phyloP scores from a whole-genome alignment of 2,888 invertebrate species.

The Tubiluchus corallicola region DNA sequence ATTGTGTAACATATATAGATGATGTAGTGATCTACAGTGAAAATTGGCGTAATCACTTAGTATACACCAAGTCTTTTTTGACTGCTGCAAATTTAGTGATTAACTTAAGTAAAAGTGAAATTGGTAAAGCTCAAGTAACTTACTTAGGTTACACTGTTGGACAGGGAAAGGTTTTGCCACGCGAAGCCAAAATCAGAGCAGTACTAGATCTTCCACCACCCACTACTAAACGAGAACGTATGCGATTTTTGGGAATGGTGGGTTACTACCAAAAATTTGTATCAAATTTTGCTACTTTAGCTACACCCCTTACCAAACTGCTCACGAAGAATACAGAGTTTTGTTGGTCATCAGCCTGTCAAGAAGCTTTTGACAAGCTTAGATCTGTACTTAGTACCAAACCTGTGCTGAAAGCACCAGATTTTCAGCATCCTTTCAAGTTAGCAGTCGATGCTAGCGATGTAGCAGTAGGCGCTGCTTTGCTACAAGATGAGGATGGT shows the following conservation, averaged over 20 bases:
- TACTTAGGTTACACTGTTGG: slow-evolving; percentile 14
- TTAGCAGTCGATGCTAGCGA: slow-evolving; percentile 17
- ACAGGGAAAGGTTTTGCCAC: slow-evolving; percentile 9
- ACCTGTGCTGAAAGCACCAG: slow-evolving; percentile 14
- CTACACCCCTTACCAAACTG: slow-evolving; percentile 7
- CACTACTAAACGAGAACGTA: not conserved
- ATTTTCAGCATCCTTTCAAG: slow-evolving; percentile 13
- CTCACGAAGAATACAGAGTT: slow-evolving; percentile 11
- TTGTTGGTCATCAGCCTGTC: slow-evolving; percentile 13
- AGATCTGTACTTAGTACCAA: slow-evolving; percentile 11
- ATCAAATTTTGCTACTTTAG: slow-evolving; percentile 5
- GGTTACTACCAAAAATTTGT: slow-evolving; percentile 10
- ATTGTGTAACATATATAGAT: not conserved
- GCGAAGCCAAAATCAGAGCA: slow-evolving; percentile 9
- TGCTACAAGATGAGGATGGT: slow-evolving; percentile 15
- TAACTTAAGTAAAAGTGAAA: slow-evolving; percentile 11
- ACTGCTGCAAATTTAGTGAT: slow-evolving; percentile 1
- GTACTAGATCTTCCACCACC: slow-evolving; percentile 9
- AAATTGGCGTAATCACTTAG: not conserved
- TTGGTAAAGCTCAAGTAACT: slow-evolving; percentile 11
- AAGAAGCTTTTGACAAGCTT: slow-evolving; percentile 13
- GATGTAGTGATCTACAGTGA: not conserved
- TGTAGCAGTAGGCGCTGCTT: slow-evolving; percentile 14
- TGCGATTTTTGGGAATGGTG: slow-evolving; percentile 11
- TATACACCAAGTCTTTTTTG: not conserved